Evolutionary conservation across 2,888 invertebrate species (phyloP), one percentile per base, ranked within the genome.

Genomic region (Eilema sororculum): DNA sequence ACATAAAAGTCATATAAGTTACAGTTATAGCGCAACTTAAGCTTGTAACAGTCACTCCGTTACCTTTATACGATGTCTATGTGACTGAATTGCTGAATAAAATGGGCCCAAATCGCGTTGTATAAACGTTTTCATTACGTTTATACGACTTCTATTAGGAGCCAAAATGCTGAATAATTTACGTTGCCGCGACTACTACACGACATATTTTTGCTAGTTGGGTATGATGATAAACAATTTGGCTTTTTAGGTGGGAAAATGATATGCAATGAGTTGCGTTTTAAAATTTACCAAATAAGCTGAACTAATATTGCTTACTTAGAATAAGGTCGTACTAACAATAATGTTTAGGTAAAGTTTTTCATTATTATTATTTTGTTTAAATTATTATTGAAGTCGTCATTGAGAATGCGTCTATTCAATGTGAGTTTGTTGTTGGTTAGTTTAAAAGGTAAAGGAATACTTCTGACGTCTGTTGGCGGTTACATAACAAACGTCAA

Each of bases 231-330:
- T n/a, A n/a, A 77, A 80, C 89, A 90, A 90, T 91, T 91, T 91
- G 91, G 90, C 90, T 90, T 87, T 77, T 87, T 89, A 89, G 88
- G 88, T 71, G 73, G 84, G 79, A 69, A 75, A 76, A 72, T n/a
- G 74, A 80, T 69, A 64, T 73, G 81, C 82, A 89, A 85, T 86
- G 81, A 85, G 79, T 81, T 81, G 75, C 82, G 80, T 79, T 81
- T 72, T 75, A 74, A 65, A 79, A 78, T 77, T 84, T 88, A 89
- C 86, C 87, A 88, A 89, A 87, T 89, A 87, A 87, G 84, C 79
- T 81, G 59, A 77, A 81, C 68, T 80, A 79, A 78, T 79, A 72
- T 79, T 80, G 84, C 86, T 84, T 85, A 85, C 76, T 65, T 86
- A 85, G 68, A 6, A 67, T 89, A 88, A 87, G 86, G 75, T 82